These are phyloP conservation scores for Accipiter cooperii DNA, from an alignment of 2,113 vertebrate genomes.

Conservation along the genomic window DNA sequence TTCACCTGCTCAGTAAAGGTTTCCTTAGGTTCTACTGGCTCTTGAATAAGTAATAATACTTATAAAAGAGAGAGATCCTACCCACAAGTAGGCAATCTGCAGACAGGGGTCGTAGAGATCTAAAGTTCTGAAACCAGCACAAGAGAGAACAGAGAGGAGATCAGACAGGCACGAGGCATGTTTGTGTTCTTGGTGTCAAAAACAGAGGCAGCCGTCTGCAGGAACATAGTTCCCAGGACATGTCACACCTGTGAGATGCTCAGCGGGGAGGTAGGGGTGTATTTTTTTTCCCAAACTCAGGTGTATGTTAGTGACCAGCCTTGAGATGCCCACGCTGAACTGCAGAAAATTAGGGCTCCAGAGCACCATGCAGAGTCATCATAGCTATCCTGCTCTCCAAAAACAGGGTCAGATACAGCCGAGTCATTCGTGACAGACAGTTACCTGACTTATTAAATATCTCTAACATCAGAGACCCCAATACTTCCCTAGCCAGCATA, in stretches of 20 bases:
- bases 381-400: neutral
- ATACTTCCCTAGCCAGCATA: neutral
- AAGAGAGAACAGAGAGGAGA: neutral
- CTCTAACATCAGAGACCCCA: neutral
- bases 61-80: neutral
- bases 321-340: neutral
- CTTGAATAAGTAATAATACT: neutral
- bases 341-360: neutral
- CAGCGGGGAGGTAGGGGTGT: neutral
- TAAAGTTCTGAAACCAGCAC: neutral
- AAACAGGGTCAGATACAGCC: neutral
- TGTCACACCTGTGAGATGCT: neutral
- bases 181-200: neutral
- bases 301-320: neutral
- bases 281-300: neutral
- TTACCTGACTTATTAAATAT: neutral
- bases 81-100: neutral
- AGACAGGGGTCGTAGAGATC: neutral
- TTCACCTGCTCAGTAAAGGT: neutral
- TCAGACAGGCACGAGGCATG: accelerated
- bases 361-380: neutral
- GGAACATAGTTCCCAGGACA: neutral
- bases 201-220: neutral
- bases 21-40: neutral
- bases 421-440: accelerated